Base-by-base conservation (phyloP, 2,888 invertebrate genomes). In the Arctia plantaginis region DNA sequence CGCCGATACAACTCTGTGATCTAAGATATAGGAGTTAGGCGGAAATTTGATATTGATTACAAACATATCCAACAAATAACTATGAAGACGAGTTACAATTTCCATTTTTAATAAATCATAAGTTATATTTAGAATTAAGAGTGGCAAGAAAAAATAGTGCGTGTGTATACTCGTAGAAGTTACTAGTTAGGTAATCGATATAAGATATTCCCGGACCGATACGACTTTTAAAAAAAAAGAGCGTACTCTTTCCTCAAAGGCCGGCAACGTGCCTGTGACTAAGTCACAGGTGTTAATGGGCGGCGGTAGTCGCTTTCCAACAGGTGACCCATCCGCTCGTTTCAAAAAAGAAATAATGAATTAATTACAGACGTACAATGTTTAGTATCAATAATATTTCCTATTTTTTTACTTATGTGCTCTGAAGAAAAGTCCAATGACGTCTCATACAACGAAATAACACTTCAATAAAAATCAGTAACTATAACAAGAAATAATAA, bases 1-100 rank as follows among this genome's bases (percentile, higher is more conserved):
- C 94, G 95, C 96, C 96, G 96, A 95, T 96, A 96, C 96, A 95
- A 88, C 87, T 82, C 76, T 65, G 72, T 68, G 83, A 78, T 73
- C 72, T 78, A 83, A 88, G 88, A 71, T 67, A 86, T 59, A 78
- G 83, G 85, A 82, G 78, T 68, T 62, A 44, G 77, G 89, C 87
- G 88, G 69, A 78, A 33, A 35, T 44, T 51, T 51, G 13, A 68
- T 59, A 64, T 74, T 65, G 35, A 59, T 59, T 47, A 55, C 27
- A 3, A 10, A 12, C 8, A 30, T 59, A 23, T 39, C 3, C 1
- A 51, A 51, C 10, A 23, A 51, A 51, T 55, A n/a, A 7, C 23
- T 12, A 12, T 10, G 23, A 55, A n/a, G n/a, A 10, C n/a, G 51
- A n/a, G 51, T n/a, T 55, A 20, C 20, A n/a, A 55, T 51, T 51